phyloP scores from a whole-genome alignment of 2,113 vertebrate genomes.

The Carettochelys insculpta region DNA sequence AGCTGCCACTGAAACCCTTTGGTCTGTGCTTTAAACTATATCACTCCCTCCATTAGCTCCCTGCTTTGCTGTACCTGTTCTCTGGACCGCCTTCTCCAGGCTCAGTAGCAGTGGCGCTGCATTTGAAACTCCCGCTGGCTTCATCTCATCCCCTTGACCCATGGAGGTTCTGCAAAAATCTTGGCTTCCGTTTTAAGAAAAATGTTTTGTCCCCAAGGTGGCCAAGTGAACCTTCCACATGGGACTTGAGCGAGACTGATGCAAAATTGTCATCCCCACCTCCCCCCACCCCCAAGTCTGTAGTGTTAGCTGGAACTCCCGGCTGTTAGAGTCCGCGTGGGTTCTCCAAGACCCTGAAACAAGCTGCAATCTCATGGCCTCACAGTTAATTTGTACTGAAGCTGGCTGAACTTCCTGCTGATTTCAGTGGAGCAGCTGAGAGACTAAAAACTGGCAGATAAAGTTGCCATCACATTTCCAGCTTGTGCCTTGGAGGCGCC shows the following conservation, averaged over 20 bases:
- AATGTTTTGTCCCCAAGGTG: background rate
- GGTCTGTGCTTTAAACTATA: background rate
- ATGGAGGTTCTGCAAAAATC: background rate
- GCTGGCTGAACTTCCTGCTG: background rate
- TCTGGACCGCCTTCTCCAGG: background rate
- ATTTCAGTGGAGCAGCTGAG: background rate
- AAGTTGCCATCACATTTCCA: background rate
- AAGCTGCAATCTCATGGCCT: accelerated
- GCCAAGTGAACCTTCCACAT: background rate
- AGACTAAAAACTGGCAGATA: background rate
- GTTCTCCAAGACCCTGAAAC: background rate
- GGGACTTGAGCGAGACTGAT: background rate
- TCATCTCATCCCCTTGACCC: background rate
- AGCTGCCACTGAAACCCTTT: background rate
- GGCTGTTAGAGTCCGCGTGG: background rate
- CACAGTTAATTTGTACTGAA: background rate
- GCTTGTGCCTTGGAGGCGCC: background rate
- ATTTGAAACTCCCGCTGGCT: background rate
- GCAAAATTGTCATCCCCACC: background rate
- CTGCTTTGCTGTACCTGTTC: background rate
- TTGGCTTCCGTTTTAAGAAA: background rate
- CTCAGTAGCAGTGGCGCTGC: background rate
- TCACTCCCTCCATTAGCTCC: background rate
- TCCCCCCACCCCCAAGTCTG: background rate
- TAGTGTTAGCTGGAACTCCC: no score